Evolutionary conservation across 2,888 invertebrate genomes (phyloP).

Genomic region (Pammene fasciana): DNA sequence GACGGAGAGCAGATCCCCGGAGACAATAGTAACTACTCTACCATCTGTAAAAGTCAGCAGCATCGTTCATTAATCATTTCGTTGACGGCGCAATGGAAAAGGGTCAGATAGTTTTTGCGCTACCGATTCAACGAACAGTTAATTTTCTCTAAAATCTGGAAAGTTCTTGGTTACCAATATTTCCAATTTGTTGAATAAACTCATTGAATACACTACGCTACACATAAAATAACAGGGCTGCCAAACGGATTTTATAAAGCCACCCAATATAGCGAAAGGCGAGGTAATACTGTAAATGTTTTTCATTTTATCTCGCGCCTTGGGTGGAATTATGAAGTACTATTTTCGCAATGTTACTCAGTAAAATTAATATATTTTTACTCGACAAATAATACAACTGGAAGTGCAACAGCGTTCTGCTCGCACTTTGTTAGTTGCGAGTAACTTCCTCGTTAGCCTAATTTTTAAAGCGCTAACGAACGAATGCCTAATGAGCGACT

Average conservation of each 20-base stretch:
- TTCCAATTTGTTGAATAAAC: no score
- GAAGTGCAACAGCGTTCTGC: constrained; percentile 4
- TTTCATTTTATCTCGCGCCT: no score
- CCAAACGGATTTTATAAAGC: no score
- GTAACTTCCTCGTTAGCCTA: constrained; percentile 24
- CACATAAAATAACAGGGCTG: no score
- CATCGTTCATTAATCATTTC: constrained; percentile 36
- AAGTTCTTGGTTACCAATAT: no score
- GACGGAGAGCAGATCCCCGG: not conserved
- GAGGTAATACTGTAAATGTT: no score
- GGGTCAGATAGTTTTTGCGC: constrained; percentile 36
- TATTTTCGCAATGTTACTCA: no score
- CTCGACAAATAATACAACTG: not conserved
- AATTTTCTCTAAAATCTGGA: not conserved
- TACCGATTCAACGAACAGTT: not conserved
- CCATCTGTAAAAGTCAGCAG: constrained; percentile 30
- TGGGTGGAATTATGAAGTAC: no score
- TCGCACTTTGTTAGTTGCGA: constrained; percentile 1
- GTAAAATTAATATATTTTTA: no score
- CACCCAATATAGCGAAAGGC: no score
- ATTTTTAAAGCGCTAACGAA: constrained; percentile 28
- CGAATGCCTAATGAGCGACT: constrained; percentile 13
- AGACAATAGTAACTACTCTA: constrained; percentile 15
- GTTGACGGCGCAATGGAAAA: constrained; percentile 16
- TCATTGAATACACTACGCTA: no score